Evolutionary conservation across 2,888 invertebrate species (phyloP).

Genomic region (Coelogynopora nodosa): DNA sequence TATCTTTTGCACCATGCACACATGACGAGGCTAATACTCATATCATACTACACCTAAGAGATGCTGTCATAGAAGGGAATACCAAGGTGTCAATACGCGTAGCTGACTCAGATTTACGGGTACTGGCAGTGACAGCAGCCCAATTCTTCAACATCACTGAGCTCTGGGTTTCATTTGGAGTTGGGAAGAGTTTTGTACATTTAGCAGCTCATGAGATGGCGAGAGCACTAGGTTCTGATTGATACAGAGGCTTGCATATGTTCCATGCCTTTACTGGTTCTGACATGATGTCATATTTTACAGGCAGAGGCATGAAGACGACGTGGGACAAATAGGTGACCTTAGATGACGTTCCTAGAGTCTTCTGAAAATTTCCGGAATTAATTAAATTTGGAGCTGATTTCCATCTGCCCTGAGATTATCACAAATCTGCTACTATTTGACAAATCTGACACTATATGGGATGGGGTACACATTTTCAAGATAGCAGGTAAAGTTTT

Average conservation of each 20-base stretch:
- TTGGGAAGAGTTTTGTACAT: background rate
- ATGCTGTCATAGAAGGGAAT: background rate
- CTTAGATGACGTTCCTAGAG: background rate
- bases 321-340: background rate
- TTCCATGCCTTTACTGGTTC: background rate
- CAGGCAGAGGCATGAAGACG: background rate
- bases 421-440: no score
- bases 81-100: background rate
- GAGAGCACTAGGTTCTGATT: background rate
- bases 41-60: background rate
- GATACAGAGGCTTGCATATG: background rate
- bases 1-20: background rate
- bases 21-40: background rate
- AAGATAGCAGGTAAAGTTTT: no score
- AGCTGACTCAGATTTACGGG: background rate
- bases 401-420: no score
- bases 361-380: no score
- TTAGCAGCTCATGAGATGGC: background rate
- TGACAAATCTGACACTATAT: no score
- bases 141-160: background rate
- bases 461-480: no score
- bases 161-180: background rate
- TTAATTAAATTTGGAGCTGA: no score
- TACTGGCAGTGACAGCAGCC: background rate
- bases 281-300: background rate